Base-by-base conservation (phyloP, 2,888 invertebrate genomes). In the Venustoraphidia nigricollis region DNA sequence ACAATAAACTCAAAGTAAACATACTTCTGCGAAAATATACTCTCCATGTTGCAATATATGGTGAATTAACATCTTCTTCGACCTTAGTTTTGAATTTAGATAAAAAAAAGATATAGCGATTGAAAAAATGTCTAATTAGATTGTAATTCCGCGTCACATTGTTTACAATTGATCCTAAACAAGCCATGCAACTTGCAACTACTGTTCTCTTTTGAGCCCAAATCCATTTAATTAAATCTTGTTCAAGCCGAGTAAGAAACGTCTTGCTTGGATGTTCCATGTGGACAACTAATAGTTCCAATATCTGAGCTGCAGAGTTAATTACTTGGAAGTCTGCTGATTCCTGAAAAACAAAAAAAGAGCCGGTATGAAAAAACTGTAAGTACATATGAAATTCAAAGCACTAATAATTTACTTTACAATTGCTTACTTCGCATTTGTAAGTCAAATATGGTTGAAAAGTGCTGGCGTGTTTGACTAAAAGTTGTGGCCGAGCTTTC, bases 201-300 rank as follows among this genome's bases (percentile, higher is more conserved):
- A 94, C 92, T 61, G 79, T 79, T 59, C 75, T 71, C 55, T 93
- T 92, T 57, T 93, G 83, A 59, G 86, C 85, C 47, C 95, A 75
- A 54, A 94, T 88, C 49, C 94, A 70, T 64, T 95, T 92, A 60
- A 96, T 92, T 53, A 94, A 84, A 66, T 95, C 94, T 65, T 94
- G 94, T 66, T 98, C 97, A 49, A 98, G 72, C 59, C 93, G 91
- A 10, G 91, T 87, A 56, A 98, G 75, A 71, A 98, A 96, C 53
- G 87, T 86, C 66, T 96, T 94, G 64, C 94, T 93, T 0, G 98
- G 97, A 71, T 98, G 96, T 64, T 95, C 94, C 80, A 99, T 93
- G 49, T 98, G 70, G 1, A 98, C 98, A 45, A 99, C 93, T 36
- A 97, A 90, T 51, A 92, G 69, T 67, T 93, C 93, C 54, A 95